A percentile compares a stretch with the other conserved stretches of the same genome.
phyloP scores from a whole-genome alignment of 2,888 invertebrate genomes.

The Fissipunctia ypsillon region DNA sequence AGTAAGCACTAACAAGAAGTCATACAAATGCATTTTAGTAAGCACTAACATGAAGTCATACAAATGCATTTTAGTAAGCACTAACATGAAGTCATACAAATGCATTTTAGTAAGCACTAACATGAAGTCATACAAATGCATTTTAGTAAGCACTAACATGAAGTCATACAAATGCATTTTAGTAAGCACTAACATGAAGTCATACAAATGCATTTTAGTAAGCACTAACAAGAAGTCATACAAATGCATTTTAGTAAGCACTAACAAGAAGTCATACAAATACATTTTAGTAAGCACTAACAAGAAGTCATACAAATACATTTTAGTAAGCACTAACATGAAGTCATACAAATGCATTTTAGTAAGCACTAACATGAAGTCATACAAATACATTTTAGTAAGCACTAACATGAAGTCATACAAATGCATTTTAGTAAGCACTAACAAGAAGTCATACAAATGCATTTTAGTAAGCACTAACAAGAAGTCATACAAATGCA shows the following conservation, averaged over 20 bases:
- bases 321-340: too few relatives aligned
- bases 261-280: background rate
- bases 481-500: background rate
- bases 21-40: background rate
- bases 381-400: background rate
- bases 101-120: background rate
- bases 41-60: background rate
- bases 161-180: background rate
- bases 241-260: background rate
- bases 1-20: too few relatives aligned
- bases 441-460: background rate
- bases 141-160: too few relatives aligned
- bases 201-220: background rate
- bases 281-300: background rate
- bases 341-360: background rate
- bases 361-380: too few relatives aligned
- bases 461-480: background rate
- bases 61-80: background rate
- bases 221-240: background rate
- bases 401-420: background rate
- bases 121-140: background rate
- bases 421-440: background rate
- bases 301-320: background rate
- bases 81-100: background rate
- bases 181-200: too few relatives aligned